A percentile compares a stretch with the other conserved stretches of the same genome.
phyloP scores from a whole-genome alignment of 92 coral and sea anemone species.

The Phenganax stokvisi region DNA sequence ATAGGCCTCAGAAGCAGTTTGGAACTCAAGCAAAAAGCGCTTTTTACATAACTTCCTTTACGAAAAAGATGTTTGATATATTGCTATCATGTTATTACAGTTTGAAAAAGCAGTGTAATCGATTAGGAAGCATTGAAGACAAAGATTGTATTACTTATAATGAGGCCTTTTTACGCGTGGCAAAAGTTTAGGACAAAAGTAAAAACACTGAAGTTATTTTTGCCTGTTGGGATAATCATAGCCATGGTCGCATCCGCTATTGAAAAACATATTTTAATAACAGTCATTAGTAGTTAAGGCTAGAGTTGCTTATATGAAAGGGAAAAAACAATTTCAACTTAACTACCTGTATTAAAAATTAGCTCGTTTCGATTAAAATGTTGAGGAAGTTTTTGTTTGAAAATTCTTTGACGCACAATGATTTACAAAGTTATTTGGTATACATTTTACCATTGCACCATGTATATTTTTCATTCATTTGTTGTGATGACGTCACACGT shows the following conservation, averaged over 20 bases:
- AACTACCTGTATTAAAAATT: not conserved
- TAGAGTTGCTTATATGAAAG: not conserved
- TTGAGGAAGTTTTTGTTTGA: too few relatives aligned
- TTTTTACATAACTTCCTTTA: conserved; percentile 1
- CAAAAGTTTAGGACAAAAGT: not conserved
- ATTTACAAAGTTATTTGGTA: too few relatives aligned
- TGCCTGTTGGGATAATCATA: conserved; percentile 5
- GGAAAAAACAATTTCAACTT: not conserved
- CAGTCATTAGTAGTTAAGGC: conserved; percentile 18
- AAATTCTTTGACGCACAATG: too few relatives aligned
- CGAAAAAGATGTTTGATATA: not conserved
- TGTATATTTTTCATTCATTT: too few relatives aligned
- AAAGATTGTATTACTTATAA: not conserved
- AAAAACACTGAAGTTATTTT: not conserved
- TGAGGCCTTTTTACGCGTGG: not conserved
- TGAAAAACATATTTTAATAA: conserved; percentile 1
- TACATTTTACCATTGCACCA: too few relatives aligned
- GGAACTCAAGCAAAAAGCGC: not conserved
- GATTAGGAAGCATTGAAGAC: not conserved
- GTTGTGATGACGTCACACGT: too few relatives aligned
- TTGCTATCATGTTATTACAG: not conserved
- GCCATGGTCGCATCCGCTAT: conserved; percentile 6
- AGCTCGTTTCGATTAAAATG: not conserved
- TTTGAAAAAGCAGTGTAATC: not conserved
- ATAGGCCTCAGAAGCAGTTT: not conserved